These are phyloP conservation scores for Apostichopus parvimensis DNA, from an alignment of 35 echinoderm and acorn worm species.

Conservation along the genomic window DNA sequence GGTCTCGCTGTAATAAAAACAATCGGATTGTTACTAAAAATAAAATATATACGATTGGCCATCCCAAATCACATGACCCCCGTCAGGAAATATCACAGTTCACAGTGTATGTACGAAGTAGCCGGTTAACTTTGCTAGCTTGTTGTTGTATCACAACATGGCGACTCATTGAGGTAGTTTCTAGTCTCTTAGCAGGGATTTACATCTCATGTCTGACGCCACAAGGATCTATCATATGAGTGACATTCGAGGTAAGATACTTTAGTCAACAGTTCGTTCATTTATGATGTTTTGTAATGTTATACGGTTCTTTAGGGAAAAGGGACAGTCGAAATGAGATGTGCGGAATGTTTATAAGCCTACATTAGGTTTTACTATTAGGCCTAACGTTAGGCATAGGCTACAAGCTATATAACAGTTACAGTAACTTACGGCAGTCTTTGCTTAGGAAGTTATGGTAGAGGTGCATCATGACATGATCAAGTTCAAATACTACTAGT, in stretches of 20 bases:
- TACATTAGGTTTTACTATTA: not conserved
- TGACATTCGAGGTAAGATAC: slow-evolving; percentile 32
- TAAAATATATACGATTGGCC: slow-evolving; percentile 30
- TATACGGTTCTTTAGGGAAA: not conserved
- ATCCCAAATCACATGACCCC: slow-evolving; percentile 11
- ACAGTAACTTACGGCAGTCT: too few species aligned
- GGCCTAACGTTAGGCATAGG: slow-evolving; percentile 6
- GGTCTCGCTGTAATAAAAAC: slow-evolving; percentile 50
- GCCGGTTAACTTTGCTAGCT: slow-evolving; percentile 22
- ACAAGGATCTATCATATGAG: slow-evolving; percentile 2
- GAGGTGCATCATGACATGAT: too few species aligned
- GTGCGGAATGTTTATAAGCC: slow-evolving; percentile 19
- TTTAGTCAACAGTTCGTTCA: not conserved
- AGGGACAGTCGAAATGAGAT: not conserved
- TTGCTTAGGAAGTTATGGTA: too few species aligned
- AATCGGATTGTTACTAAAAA: slow-evolving; percentile 56
- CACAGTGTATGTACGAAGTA: slow-evolving; percentile 30
- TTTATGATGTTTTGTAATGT: not conserved
- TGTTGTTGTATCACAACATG: slow-evolving; percentile 46
- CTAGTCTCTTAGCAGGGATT: slow-evolving; percentile 20
- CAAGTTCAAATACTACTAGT: not conserved
- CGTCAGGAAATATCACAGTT: slow-evolving; percentile 60
- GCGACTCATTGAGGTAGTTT: slow-evolving; percentile 5
- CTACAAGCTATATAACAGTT: too few species aligned
- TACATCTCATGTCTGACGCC: not conserved